Evolutionary conservation across 2,113 vertebrate genomes (phyloP).

Genomic region (Phocoena phocoena): DNA sequence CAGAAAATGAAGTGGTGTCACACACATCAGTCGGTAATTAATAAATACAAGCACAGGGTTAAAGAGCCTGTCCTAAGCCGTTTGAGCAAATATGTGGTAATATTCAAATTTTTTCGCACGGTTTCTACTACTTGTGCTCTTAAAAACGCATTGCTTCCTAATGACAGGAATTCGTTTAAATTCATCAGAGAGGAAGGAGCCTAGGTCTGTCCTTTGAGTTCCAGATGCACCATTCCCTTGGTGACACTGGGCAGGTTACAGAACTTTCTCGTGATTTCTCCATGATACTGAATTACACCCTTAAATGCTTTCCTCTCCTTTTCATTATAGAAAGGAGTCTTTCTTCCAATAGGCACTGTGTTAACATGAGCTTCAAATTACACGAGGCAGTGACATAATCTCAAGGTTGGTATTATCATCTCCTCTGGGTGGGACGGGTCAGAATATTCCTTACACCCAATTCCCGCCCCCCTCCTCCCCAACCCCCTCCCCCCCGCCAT

Average conservation of each 20-base stretch:
- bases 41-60: neutral
- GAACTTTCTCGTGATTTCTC: conserved; percentile 12
- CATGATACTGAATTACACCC: conserved; percentile 42
- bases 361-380: conserved; percentile 40
- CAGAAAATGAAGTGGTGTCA: neutral
- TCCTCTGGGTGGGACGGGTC: neutral
- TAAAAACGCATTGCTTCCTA: neutral
- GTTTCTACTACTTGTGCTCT: neutral
- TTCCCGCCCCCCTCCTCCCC: neutral
- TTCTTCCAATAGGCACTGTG: neutral
- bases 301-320: conserved; percentile 26
- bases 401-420: neutral
- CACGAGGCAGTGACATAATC: conserved; percentile 12
- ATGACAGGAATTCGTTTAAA: neutral
- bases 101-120: neutral
- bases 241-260: neutral
- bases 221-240: neutral
- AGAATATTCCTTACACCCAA: conserved; percentile 59
- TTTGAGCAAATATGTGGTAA: neutral
- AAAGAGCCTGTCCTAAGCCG: neutral
- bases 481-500: neutral
- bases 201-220: neutral
- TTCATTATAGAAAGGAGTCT: conserved; percentile 13
- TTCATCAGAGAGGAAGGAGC: neutral
- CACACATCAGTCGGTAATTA: neutral